Conservation (phyloP, 2,888 invertebrate genomes). For the Trichopria drosophilae region DNA sequence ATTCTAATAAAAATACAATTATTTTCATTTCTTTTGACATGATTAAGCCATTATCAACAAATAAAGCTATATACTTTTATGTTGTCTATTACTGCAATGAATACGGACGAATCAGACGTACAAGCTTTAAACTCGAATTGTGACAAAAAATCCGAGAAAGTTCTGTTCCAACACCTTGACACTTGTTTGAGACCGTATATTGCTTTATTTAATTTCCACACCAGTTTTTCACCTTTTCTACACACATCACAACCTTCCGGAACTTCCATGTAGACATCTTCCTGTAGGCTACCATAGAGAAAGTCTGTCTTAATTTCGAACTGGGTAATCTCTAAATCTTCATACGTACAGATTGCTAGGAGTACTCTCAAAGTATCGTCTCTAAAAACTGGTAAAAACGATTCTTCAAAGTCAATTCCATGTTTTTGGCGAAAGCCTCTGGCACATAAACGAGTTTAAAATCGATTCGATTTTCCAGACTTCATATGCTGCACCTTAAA, state of each 20-base stretch:
- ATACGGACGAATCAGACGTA: constrained; percentile 39
- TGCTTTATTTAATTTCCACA: too few relatives aligned
- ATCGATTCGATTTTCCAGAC: background rate
- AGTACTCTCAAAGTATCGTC: constrained; percentile 22
- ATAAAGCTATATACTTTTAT: constrained; percentile 26
- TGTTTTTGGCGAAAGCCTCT: constrained; percentile 16
- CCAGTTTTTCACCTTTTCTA: background rate
- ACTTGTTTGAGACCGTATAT: too few relatives aligned
- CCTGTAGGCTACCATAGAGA: too few relatives aligned
- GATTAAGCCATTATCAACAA: constrained; percentile 36
- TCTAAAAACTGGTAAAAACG: constrained; percentile 18
- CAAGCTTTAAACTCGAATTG: constrained; percentile 33
- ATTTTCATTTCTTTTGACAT: constrained; percentile 22
- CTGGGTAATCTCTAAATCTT: too few relatives aligned
- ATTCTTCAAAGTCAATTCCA: constrained; percentile 20
- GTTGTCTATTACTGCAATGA: constrained; percentile 14
- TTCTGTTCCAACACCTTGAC: constrained; percentile 43
- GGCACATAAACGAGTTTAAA: constrained; percentile 18
- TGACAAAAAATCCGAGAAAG: constrained; percentile 34
- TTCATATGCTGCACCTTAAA: constrained; percentile 7
- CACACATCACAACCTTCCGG: background rate
- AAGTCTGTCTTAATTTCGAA: too few relatives aligned
- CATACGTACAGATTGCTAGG: too few relatives aligned
- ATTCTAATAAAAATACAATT: constrained; percentile 12
- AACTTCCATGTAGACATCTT: constrained; percentile 12